Evolutionary conservation across 2,888 invertebrate genomes (phyloP).

Genomic region (Stomorhina lunata): DNA sequence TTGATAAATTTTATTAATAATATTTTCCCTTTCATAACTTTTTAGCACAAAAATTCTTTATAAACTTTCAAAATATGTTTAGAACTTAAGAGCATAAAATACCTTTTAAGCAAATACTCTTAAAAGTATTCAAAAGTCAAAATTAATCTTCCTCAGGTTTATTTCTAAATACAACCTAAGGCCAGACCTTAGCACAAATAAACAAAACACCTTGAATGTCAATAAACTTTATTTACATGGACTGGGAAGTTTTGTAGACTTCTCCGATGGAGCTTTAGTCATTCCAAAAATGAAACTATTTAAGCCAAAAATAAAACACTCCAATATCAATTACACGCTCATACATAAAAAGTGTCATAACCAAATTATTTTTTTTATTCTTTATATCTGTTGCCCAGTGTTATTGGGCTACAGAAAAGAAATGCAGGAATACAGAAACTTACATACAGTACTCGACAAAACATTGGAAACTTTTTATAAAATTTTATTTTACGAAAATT

Average conservation of each 20-base stretch:
- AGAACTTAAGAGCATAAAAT: too few relatives aligned
- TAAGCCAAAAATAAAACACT: background rate
- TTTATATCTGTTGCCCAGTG: too few relatives aligned
- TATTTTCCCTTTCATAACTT: background rate
- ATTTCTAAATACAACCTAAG: background rate
- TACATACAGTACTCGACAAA: too few relatives aligned
- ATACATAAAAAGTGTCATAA: conserved; percentile 5
- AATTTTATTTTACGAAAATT: too few relatives aligned
- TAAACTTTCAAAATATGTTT: background rate
- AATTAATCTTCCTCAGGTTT: background rate
- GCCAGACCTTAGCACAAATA: background rate
- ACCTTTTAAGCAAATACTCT: background rate
- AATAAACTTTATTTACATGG: conserved; percentile 7
- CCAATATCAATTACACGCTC: conserved; percentile 7
- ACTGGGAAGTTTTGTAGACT: too few relatives aligned
- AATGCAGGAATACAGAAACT: too few relatives aligned
- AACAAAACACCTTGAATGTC: background rate
- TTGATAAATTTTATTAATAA: too few relatives aligned
- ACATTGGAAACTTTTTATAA: too few relatives aligned
- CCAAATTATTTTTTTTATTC: conserved; percentile 30
- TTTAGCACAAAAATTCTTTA: background rate
- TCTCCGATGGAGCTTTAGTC: too few relatives aligned
- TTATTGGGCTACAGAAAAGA: too few relatives aligned
- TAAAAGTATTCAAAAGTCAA: background rate
- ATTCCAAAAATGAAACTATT: background rate